Evolutionary conservation across 2,113 vertebrate species (phyloP), one percentile per base, ranked within the genome.

Genomic region (Procavia capensis): DNA sequence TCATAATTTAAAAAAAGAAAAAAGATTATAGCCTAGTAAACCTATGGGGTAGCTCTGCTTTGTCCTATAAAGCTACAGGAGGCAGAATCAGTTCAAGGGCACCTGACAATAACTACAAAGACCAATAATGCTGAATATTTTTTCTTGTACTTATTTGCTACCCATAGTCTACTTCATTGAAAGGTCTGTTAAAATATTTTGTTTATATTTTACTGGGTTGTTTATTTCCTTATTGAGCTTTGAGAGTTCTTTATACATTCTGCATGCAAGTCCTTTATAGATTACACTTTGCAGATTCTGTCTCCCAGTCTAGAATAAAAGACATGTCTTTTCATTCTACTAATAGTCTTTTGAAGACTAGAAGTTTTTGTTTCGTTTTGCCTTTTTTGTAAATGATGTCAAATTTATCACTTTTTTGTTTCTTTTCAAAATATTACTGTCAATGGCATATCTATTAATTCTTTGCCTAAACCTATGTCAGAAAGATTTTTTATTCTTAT

Each of bases 61-160:
- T 9, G 47, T 50, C 47, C 47, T 50, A 13, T 50, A 50, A 13
- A 50, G 47, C 13, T 6, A 13, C 47, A 13, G 7, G 47, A 50
- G 47, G 7, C 47, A 50, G 47, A 50, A 50, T 50, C 47, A 6
- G 47, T 13, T 50, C 47, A 50, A 50, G 47, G 47, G 47, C 47
- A 50, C 47, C 47, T 9, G 47, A 9, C 47, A 50, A 13, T 13
- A 50, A 5, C 47, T 9, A 50, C 47, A 50, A 50, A 50, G n/a
- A 4, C 63, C 10, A 0, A 2, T 0, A 9, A 17, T 0, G 4
- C 0, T 0, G 17, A 43, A 4, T 8, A 0, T 0, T 10, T 54
- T 4, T 19, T 9, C 5, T 1, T 0, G 7, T 1, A 0, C 13
- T 8, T 22, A n/a, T 9, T 9, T 22, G 14, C 24, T 36, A 0